Evolutionary conservation across 2,797 vertebrate genomes (phyloP).

Genomic region (Myiothlypis coronata): DNA sequence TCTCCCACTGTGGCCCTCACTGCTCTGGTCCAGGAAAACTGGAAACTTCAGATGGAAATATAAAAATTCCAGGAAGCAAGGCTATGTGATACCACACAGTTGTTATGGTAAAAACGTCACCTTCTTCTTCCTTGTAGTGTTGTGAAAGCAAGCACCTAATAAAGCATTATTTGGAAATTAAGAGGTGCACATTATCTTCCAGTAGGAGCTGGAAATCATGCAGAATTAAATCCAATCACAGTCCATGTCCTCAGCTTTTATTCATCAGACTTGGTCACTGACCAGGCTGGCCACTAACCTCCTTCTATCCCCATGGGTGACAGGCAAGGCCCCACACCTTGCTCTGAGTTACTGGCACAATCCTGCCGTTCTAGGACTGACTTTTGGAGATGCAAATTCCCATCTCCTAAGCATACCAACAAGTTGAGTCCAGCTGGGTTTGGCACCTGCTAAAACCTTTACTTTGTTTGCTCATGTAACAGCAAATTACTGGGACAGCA

Average conservation of each 20-base stretch:
- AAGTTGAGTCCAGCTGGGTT: neutral
- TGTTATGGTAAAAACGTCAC: neutral
- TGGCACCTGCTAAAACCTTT: neutral
- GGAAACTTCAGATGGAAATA: neutral
- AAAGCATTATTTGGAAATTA: neutral
- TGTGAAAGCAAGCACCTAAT: neutral
- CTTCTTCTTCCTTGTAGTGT: neutral
- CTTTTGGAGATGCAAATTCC: neutral
- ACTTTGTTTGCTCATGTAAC: neutral
- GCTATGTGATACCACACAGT: neutral
- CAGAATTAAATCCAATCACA: neutral
- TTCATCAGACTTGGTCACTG: neutral
- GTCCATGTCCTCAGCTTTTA: neutral
- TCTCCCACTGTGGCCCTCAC: neutral
- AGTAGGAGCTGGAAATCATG: neutral
- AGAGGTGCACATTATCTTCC: neutral
- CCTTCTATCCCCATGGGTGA: neutral
- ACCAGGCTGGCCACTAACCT: neutral
- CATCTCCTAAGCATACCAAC: fast-evolving
- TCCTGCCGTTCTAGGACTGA: neutral
- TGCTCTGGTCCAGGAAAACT: neutral
- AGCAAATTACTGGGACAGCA: neutral
- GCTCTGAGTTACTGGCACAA: neutral
- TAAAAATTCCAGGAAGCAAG: neutral
- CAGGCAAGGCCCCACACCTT: neutral